phyloP scores from a whole-genome alignment of 2,888 invertebrate genomes.

The Andrena haemorrhoa region DNA sequence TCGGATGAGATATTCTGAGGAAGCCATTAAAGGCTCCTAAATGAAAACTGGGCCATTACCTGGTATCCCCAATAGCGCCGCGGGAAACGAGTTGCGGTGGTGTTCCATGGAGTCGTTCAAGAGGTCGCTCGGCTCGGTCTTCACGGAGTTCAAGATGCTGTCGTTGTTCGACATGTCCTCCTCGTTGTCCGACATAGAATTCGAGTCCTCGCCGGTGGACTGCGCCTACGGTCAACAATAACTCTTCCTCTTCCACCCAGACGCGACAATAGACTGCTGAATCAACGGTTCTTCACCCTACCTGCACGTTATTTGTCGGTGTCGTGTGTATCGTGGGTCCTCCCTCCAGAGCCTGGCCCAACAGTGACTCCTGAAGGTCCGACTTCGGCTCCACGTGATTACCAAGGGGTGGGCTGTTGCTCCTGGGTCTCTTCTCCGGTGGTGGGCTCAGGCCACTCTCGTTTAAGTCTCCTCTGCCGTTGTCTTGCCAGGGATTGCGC shows the following conservation, averaged over 20 bases:
- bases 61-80: constrained; percentile 92
- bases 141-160: constrained; percentile 91
- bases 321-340: constrained; percentile 88
- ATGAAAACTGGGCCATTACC: constrained; percentile 85
- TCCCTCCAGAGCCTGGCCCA: constrained; percentile 92
- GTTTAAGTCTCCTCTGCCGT: constrained; percentile 86
- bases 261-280: no score
- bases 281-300: constrained; percentile 76
- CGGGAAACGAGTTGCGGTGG: constrained; percentile 90
- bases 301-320: constrained; percentile 82
- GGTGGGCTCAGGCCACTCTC: constrained; percentile 87
- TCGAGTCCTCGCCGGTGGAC: constrained; percentile 93
- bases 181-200: constrained; percentile 86
- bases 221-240: constrained; percentile 86
- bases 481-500: constrained; percentile 88
- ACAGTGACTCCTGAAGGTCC: constrained; percentile 90
- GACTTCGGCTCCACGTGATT: constrained; percentile 84
- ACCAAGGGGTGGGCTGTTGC: constrained; percentile 82
- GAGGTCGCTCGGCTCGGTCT: constrained; percentile 90
- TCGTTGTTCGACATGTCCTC: constrained; percentile 87
- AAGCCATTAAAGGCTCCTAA: not conserved
- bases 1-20: not conserved
- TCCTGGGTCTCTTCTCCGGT: constrained; percentile 84
- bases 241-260: not conserved
- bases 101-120: constrained; percentile 89